Evolutionary conservation across 1,140 invertebrate genomes (phyloP).

Genomic region (Bombus pascuorum): DNA sequence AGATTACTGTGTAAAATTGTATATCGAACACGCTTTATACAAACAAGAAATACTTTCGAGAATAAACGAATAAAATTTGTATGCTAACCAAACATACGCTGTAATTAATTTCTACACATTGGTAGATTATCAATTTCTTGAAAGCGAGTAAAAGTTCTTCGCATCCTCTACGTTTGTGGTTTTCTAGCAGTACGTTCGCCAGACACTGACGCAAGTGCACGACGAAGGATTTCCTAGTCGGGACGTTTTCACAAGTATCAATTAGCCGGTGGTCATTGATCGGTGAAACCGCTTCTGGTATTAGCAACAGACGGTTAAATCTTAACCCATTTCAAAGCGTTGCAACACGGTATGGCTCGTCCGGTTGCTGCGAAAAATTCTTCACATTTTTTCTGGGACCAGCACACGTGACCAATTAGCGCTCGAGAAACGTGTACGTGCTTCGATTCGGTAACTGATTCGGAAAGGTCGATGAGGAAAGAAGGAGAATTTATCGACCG

Average conservation of each 20-base stretch:
- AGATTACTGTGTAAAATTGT: background rate
- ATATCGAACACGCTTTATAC: background rate
- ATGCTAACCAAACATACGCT: background rate
- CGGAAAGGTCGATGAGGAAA: background rate
- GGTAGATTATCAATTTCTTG: conserved; percentile 38
- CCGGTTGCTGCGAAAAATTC: conserved; percentile 17
- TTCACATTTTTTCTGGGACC: background rate
- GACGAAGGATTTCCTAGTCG: conserved; percentile 44
- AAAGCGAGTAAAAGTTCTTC: conserved; percentile 52
- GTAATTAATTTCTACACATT: conserved; percentile 1
- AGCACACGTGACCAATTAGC: conserved; percentile 35
- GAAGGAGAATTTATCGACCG: background rate
- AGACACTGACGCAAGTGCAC: conserved; percentile 39
- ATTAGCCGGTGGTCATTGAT: conserved; percentile 65
- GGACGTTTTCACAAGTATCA: conserved; percentile 65
- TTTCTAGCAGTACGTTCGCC: conserved; percentile 13
- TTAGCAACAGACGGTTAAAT: conserved; percentile 51
- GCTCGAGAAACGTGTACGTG: background rate
- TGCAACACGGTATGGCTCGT: conserved; percentile 30
- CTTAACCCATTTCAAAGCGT: conserved; percentile 52
- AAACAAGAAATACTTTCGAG: too few species aligned
- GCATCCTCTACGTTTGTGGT: background rate
- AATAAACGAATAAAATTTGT: background rate
- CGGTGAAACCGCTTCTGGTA: conserved; percentile 62
- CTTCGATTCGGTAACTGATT: background rate